phyloP scores from a whole-genome alignment of 2,113 vertebrate genomes.

The Megalops atlanticus region DNA sequence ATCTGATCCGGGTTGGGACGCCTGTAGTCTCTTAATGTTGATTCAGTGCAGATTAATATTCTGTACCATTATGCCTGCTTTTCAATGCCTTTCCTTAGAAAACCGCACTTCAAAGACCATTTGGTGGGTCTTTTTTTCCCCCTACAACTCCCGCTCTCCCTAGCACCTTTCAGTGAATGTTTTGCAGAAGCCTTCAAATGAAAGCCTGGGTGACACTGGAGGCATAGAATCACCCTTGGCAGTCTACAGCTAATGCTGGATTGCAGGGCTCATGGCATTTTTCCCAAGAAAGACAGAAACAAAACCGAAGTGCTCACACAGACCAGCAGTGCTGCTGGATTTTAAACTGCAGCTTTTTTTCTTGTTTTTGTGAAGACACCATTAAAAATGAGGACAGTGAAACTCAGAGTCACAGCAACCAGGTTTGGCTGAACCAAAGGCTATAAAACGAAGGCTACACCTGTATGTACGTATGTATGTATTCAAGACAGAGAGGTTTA shows the following conservation, averaged over 20 bases:
- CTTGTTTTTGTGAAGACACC: neutral
- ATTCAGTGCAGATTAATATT: slow-evolving; percentile 32
- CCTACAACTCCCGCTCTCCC: slow-evolving; percentile 38
- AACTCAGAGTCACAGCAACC: neutral
- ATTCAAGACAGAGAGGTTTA: neutral
- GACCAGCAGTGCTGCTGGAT: neutral
- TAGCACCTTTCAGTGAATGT: slow-evolving; percentile 32
- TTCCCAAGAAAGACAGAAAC: slow-evolving; percentile 3
- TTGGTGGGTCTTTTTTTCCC: slow-evolving; percentile 26
- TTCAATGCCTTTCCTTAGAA: slow-evolving; percentile 23
- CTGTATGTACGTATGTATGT: neutral
- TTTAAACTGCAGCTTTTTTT: neutral
- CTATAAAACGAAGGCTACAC: slow-evolving; percentile 3
- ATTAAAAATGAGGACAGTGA: neutral
- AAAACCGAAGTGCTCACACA: neutral
- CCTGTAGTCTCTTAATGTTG: slow-evolving; percentile 14
- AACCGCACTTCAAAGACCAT: slow-evolving; percentile 42
- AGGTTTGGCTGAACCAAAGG: neutral
- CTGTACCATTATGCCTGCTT: slow-evolving; percentile 21
- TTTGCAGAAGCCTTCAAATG: slow-evolving; percentile 40
- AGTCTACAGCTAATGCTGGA: neutral
- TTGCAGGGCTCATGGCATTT: slow-evolving; percentile 3
- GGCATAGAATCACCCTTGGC: slow-evolving; percentile 40
- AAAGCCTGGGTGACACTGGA: slow-evolving; percentile 41
- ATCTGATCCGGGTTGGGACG: neutral